These are phyloP conservation scores for Stegostoma tigrinum DNA, from an alignment of 2,113 vertebrate genomes.

Conservation along the genomic window DNA sequence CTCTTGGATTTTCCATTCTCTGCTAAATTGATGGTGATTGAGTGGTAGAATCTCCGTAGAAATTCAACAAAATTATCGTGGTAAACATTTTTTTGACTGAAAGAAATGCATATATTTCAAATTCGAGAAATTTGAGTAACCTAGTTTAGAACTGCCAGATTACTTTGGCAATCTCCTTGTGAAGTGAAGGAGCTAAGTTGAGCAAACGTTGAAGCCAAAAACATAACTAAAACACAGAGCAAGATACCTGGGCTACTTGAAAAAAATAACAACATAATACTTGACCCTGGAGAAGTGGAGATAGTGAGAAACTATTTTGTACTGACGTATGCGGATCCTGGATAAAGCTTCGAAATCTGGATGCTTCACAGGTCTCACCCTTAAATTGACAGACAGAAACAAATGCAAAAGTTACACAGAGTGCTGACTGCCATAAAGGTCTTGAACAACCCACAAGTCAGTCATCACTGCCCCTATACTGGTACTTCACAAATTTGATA, in stretches of 20 bases:
- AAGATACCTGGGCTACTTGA: neutral
- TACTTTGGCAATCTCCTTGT: neutral
- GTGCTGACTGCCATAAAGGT: neutral
- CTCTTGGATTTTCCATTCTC: neutral
- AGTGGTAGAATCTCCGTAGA: neutral
- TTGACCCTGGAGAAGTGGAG: neutral
- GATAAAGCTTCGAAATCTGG: neutral
- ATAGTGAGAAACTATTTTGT: neutral
- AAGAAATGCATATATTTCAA: neutral
- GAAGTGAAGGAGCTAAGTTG: neutral
- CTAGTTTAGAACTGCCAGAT: neutral
- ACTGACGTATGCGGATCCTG: neutral
- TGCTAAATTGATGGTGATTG: neutral
- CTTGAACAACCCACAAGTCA: neutral
- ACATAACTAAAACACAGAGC: neutral
- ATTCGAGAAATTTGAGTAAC: neutral
- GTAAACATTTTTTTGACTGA: neutral
- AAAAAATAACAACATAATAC: neutral
- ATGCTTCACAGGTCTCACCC: neutral
- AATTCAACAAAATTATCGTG: neutral
- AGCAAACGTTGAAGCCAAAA: neutral
- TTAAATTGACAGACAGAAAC: neutral
- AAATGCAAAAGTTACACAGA: slow-evolving; percentile 2
- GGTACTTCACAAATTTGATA: neutral
- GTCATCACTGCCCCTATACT: neutral